Conservation (phyloP, 1,140 invertebrate species). For the Ostrea edulis region DNA sequence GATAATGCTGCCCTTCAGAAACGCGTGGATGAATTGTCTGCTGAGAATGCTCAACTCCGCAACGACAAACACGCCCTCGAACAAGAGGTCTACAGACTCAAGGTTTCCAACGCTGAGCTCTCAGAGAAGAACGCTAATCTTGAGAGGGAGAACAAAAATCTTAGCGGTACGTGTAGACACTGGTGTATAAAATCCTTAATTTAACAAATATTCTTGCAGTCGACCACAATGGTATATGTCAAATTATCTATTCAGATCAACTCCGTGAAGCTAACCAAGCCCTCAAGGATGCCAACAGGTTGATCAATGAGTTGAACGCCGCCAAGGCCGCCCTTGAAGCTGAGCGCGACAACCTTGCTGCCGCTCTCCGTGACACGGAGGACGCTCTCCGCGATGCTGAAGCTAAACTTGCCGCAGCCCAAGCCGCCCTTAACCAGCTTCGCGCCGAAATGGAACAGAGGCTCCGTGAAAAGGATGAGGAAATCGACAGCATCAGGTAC, state of each 20-base stretch:
- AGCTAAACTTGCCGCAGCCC: slow-evolving; percentile 76
- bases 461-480: slow-evolving; percentile 79
- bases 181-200: too few species aligned
- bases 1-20: slow-evolving; percentile 74
- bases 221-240: not conserved
- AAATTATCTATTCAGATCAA: slow-evolving; percentile 65
- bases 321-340: slow-evolving; percentile 74
- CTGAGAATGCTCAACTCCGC: slow-evolving; percentile 70
- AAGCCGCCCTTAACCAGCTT: slow-evolving; percentile 76
- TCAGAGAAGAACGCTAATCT: slow-evolving; percentile 76
- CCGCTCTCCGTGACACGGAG: slow-evolving; percentile 77
- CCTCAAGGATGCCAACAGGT: slow-evolving; percentile 77
- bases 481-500: slow-evolving; percentile 78
- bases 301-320: slow-evolving; percentile 74
- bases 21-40: slow-evolving; percentile 73
- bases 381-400: slow-evolving; percentile 78
- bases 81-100: slow-evolving; percentile 74
- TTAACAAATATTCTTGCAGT: not conserved
- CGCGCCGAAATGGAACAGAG: slow-evolving; percentile 78
- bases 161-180: slow-evolving; percentile 68
- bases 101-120: slow-evolving; percentile 74
- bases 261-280: slow-evolving; percentile 77
- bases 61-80: slow-evolving; percentile 76
- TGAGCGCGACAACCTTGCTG: slow-evolving; percentile 77
- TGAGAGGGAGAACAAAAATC: slow-evolving; percentile 77